Evolutionary conservation across 2,888 invertebrate species (phyloP).

Genomic region (Rhagium mordax): DNA sequence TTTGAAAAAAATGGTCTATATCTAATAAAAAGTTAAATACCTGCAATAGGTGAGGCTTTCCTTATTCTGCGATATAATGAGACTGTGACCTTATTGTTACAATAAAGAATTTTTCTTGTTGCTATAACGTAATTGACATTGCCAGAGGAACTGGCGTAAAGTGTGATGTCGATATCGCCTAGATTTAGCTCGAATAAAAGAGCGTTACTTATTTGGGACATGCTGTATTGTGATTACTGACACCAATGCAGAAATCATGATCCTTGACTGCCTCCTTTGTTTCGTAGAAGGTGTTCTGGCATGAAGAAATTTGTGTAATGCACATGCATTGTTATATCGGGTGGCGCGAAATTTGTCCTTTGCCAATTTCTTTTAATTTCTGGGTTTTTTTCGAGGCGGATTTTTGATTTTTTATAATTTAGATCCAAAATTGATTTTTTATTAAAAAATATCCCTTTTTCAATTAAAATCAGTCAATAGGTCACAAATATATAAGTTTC

Average conservation of each 20-base stretch:
- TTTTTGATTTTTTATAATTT: too few species aligned
- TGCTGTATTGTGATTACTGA: neutral
- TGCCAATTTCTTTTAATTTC: too few species aligned
- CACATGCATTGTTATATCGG: neutral
- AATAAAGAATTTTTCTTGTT: slow-evolving; percentile 43
- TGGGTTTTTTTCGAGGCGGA: too few species aligned
- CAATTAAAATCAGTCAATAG: too few species aligned
- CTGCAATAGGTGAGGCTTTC: slow-evolving; percentile 69
- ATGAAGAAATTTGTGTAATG: neutral
- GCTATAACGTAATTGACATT: slow-evolving; percentile 16
- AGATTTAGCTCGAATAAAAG: neutral
- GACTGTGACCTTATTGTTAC: slow-evolving; percentile 63
- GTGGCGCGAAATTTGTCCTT: too few species aligned
- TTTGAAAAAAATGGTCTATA: slow-evolving; percentile 60
- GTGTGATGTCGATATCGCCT: neutral
- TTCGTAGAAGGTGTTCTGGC: slow-evolving; percentile 14
- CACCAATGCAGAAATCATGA: slow-evolving; percentile 15
- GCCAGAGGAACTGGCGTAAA: neutral
- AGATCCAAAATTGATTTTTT: too few species aligned
- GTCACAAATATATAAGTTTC: too few species aligned
- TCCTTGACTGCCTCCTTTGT: slow-evolving; percentile 27
- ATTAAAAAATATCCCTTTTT: too few species aligned
- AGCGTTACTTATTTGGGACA: neutral
- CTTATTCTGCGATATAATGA: slow-evolving; percentile 63
- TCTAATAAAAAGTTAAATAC: slow-evolving; percentile 65